These are phyloP conservation scores for Desmodus rotundus DNA, from an alignment of 2,113 vertebrate species.

Conservation along the genomic window DNA sequence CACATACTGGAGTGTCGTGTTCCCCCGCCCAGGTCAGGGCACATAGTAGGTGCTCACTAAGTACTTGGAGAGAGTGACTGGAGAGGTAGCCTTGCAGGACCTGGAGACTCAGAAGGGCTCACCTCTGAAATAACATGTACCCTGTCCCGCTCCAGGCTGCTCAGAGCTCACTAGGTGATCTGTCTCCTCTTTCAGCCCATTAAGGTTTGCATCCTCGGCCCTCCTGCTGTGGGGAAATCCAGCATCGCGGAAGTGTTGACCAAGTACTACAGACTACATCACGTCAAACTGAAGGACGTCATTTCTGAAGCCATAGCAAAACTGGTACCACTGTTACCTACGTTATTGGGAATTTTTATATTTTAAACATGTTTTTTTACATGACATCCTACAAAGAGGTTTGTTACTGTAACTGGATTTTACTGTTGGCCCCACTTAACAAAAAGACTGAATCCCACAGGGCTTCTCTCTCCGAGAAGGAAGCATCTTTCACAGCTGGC, in stretches of 20 bases:
- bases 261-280: slow-evolving; percentile 89
- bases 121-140: background rate
- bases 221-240: slow-evolving; percentile 92
- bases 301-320: slow-evolving; percentile 84
- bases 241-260: slow-evolving; percentile 83
- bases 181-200: slow-evolving; percentile 83
- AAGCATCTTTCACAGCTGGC: background rate
- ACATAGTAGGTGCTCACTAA: background rate
- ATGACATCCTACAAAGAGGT: background rate
- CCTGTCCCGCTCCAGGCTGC: accelerated
- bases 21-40: too few relatives aligned
- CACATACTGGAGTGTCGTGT: accelerated
- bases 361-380: background rate
- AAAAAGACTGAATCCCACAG: background rate
- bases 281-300: slow-evolving; percentile 83
- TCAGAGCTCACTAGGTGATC: accelerated
- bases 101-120: background rate
- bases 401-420: background rate
- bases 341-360: background rate
- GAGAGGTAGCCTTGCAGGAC: background rate
- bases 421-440: background rate
- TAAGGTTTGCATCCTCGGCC: slow-evolving; percentile 89
- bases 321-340: slow-evolving; percentile 78
- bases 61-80: background rate
- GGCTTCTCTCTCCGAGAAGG: background rate